Evolutionary conservation across 2,113 vertebrate species (phyloP), one percentile per base, ranked within the genome.

Genomic region (Periophthalmus modestus): DNA sequence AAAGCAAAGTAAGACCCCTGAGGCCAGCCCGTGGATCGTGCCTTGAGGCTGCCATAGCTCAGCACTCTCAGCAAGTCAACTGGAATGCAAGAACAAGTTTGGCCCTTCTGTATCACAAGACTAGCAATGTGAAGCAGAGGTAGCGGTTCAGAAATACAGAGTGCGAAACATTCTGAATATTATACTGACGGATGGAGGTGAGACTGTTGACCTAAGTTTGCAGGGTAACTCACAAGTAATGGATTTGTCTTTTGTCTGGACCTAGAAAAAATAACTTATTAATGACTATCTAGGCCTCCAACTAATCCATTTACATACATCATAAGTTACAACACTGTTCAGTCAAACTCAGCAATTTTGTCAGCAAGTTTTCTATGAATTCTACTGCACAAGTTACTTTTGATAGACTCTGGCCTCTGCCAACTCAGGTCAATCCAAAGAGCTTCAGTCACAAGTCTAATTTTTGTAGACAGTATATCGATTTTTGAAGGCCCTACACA

Each of bases 51-150:
- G 63, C 28, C 71, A 68, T 24, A 77, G 70, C 69, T 76, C 81
- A 89, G 89, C 87, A 68, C 69, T 71, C 81, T 91, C 90, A 91
- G 90, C 89, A 89, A 87, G 80, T 89, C 83, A 78, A 68, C 72
- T 3, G 3, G 68, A 83, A 87, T 68, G 72, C 68, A 83, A 66
- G 79, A 68, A 71, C 78, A 54, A 68, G 82, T 2, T 43, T 73
- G 62, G 58, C 61, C 62, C 34, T 21, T 39, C 2, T 65, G 19
- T 11, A 68, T 57, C 58, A 65, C 61, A 73, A 76, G 84, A 65
- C 54, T 34, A 58, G 24, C 58, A 70, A 62, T 5, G 52, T 21
- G 34, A 21, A 69, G 43, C 65, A 73, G 74, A 80, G 62, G 43
- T 65, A 43, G 18, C 34, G 21, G 18, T 19, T 65, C 34, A 19